Conservation (phyloP, 2,113 vertebrate genomes). For the Thymallus thymallus region DNA sequence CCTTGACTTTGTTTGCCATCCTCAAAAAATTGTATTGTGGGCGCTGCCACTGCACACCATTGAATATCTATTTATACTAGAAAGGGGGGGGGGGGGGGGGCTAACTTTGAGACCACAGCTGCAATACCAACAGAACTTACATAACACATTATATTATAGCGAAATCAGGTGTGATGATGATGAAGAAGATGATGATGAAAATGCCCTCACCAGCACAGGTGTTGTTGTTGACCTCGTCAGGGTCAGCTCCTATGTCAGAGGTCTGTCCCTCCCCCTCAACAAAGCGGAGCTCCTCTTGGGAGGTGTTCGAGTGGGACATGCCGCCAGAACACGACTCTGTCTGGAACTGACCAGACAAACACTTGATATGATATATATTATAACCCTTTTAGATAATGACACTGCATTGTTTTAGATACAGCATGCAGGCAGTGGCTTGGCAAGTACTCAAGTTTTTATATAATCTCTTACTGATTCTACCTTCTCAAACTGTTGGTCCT, state of each 20-base stretch:
- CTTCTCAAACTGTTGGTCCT: slow-evolving; percentile 97
- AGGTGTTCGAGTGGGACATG: slow-evolving; percentile 87
- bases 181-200: too few relatives aligned
- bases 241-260: slow-evolving; percentile 79
- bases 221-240: slow-evolving; percentile 97
- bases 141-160: too few relatives aligned
- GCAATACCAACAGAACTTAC: too few relatives aligned
- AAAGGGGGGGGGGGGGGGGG: too few relatives aligned
- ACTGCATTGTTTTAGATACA: too few relatives aligned
- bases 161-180: not conserved
- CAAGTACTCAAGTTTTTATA: too few relatives aligned
- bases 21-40: too few relatives aligned
- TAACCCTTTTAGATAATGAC: not conserved
- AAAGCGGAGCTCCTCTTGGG: slow-evolving; percentile 92
- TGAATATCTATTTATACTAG: too few relatives aligned
- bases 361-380: not conserved
- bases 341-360: slow-evolving; percentile 80
- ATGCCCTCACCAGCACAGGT: slow-evolving; percentile 81
- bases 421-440: too few relatives aligned
- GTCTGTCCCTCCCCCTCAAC: slow-evolving; percentile 95
- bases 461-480: slow-evolving; percentile 57
- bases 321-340: slow-evolving; percentile 79
- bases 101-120: too few relatives aligned
- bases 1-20: too few relatives aligned
- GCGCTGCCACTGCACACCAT: too few relatives aligned